phyloP scores from a whole-genome alignment of 2,888 invertebrate genomes.

The Julus scanicus region DNA sequence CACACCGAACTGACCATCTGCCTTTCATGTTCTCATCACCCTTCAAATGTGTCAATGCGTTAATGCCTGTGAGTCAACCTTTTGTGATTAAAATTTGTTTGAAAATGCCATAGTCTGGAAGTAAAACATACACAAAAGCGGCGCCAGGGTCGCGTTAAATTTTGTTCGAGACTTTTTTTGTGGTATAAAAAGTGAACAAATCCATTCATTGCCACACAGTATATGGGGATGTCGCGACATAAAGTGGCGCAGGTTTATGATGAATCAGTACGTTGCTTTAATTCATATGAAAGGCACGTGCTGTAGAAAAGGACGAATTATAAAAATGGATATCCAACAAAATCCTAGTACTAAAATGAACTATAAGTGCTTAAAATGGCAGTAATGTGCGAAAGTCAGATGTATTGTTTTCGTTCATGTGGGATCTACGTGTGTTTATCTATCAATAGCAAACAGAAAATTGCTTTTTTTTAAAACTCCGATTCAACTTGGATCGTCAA shows the following conservation, averaged over 20 bases:
- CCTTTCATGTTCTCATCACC: slow-evolving; percentile 22
- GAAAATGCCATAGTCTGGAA: neutral
- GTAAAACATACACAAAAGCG: neutral
- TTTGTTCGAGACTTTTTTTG: neutral
- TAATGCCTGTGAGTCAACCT: slow-evolving; percentile 30
- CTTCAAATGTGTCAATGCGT: slow-evolving; percentile 29
- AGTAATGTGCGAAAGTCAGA: too few relatives aligned
- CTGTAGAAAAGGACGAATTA: neutral
- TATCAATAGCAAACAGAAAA: too few relatives aligned
- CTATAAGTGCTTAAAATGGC: too few relatives aligned
- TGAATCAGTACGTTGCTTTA: neutral
- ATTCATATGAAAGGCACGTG: neutral
- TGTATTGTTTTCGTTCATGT: too few relatives aligned
- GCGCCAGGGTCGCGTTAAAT: neutral
- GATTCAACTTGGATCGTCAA: too few relatives aligned
- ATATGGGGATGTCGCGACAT: neutral
- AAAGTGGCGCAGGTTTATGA: neutral
- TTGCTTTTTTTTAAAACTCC: too few relatives aligned
- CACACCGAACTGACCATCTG: neutral
- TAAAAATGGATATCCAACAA: neutral
- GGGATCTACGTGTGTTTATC: too few relatives aligned
- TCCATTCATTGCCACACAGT: neutral
- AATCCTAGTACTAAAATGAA: too few relatives aligned
- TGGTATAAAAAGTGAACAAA: neutral
- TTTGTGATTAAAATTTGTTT: slow-evolving; percentile 15